phyloP scores from a whole-genome alignment of 2,113 vertebrate genomes.

The Heterotis niloticus region DNA sequence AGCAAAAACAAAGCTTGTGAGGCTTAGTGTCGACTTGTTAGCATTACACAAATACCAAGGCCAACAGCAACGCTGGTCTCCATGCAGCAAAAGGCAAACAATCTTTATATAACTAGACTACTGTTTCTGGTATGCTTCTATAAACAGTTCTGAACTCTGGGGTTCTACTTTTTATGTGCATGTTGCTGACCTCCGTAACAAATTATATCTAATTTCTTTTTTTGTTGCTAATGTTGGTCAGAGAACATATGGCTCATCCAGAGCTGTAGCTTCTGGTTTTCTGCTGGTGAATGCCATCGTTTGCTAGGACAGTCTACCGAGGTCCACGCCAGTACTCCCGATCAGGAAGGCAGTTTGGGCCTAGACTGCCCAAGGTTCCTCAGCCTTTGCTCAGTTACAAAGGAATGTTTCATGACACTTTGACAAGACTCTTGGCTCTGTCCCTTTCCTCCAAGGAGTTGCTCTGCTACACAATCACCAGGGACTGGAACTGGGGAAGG shows the following conservation, averaged over 20 bases:
- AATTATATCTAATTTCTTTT: not conserved
- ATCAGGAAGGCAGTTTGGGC: not conserved
- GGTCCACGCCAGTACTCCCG: not conserved
- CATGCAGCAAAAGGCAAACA: not conserved
- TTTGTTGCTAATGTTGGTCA: not conserved
- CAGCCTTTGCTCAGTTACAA: slow-evolving; percentile 6
- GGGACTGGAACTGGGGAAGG: not conserved
- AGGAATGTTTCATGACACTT: slow-evolving; percentile 15
- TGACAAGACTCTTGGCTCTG: slow-evolving; percentile 18
- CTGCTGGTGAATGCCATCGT: not conserved
- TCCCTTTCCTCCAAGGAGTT: not conserved
- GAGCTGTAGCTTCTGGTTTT: slow-evolving; percentile 3
- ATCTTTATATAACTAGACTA: not conserved
- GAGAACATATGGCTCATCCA: not conserved
- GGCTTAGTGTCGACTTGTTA: not conserved
- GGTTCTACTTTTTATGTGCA: not conserved
- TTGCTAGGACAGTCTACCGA: not conserved
- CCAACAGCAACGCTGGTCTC: not conserved
- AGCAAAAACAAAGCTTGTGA: not conserved
- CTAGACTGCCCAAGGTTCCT: slow-evolving; percentile 18
- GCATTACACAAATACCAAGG: not conserved
- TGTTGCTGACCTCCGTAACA: not conserved
- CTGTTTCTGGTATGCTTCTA: not conserved
- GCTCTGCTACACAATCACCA: not conserved
- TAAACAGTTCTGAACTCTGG: not conserved